Conservation (phyloP, 2,888 invertebrate species). For the Drosophila kokeensis region DNA sequence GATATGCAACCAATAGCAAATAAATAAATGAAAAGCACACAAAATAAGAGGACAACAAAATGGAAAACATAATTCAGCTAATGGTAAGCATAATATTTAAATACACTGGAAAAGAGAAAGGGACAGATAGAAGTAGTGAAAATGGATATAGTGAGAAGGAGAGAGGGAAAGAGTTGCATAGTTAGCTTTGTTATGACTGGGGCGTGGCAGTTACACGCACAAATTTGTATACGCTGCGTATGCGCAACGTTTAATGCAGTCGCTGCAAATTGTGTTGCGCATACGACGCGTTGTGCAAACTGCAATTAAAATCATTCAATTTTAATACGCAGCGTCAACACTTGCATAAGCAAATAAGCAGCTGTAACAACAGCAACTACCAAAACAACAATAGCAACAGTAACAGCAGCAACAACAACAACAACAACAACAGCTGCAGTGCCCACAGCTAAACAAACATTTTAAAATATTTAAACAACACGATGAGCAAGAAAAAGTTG, state of each 20-base stretch:
- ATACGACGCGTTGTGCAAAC: constrained; percentile 60
- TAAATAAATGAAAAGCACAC: constrained; percentile 47
- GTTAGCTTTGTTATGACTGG: constrained; percentile 1
- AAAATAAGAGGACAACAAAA: constrained; percentile 13
- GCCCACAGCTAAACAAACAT: constrained; percentile 75
- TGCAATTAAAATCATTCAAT: constrained; percentile 82
- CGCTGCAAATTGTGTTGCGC: constrained; percentile 54
- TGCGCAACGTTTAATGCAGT: constrained; percentile 70
- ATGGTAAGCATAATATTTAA: constrained; percentile 64
- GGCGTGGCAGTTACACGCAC: constrained; percentile 30
- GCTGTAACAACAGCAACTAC: constrained; percentile 30
- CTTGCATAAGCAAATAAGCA: constrained; percentile 73
- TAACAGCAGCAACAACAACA: constrained; percentile 9
- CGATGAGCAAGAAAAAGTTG: constrained; percentile 55
- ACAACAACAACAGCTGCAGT: constrained; percentile 16
- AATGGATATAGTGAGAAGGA: neutral
- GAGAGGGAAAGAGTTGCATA: neutral
- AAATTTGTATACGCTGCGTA: constrained; percentile 55
- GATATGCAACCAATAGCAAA: constrained; percentile 33
- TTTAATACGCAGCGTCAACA: constrained; percentile 78
- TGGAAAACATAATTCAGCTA: constrained; percentile 21
- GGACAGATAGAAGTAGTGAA: neutral
- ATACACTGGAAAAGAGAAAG: constrained; percentile 2
- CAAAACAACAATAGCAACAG: constrained; percentile 9
- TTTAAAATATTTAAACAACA: constrained; percentile 77